These are phyloP conservation scores for Bubo bubo DNA, from an alignment of 2,113 vertebrate genomes.

Conservation along the genomic window DNA sequence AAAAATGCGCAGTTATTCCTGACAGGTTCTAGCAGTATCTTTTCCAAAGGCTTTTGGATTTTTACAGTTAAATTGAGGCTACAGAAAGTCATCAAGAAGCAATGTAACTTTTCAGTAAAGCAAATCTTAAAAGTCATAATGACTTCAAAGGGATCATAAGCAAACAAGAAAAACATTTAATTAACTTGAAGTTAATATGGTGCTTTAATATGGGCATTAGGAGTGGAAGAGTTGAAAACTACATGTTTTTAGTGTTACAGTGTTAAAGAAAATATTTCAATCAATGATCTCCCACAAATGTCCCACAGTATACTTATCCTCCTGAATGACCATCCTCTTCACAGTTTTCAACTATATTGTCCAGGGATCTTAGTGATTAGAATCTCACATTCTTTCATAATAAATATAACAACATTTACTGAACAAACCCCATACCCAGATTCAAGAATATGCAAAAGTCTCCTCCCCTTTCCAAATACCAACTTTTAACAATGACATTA, in stretches of 20 bases:
- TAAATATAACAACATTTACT: background rate
- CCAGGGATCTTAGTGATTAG: background rate
- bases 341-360: background rate
- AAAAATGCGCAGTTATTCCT: background rate
- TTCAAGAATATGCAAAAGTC: background rate
- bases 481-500: background rate
- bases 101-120: background rate
- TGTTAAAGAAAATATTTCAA: background rate
- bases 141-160: background rate
- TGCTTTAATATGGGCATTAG: background rate
- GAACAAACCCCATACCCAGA: accelerated
- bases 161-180: background rate
- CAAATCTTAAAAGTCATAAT: background rate
- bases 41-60: background rate
- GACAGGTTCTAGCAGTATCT: background rate
- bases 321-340: background rate
- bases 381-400: background rate
- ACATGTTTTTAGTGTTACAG: background rate
- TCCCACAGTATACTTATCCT: background rate
- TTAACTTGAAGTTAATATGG: background rate
- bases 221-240: background rate
- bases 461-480: background rate
- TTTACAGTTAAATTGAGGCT: background rate
- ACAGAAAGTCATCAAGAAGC: background rate
- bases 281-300: background rate